Evolutionary conservation across 2,888 invertebrate genomes (phyloP).

Genomic region (Callosobruchus maculatus): DNA sequence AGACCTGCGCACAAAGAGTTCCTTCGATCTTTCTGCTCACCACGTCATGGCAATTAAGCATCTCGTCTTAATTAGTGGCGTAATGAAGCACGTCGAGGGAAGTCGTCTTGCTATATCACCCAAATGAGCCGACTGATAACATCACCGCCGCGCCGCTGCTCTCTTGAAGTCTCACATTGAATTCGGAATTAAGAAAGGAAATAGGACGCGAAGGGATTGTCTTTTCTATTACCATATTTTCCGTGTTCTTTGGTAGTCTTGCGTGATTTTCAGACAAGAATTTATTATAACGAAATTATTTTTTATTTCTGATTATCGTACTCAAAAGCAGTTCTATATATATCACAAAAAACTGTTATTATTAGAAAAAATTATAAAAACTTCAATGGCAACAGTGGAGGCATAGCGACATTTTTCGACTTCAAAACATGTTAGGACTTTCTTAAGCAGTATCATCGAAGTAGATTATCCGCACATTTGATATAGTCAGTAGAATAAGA

Average conservation of each 20-base stretch:
- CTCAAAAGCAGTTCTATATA: too few relatives aligned
- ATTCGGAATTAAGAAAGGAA: background rate
- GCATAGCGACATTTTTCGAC: too few relatives aligned
- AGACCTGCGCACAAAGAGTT: background rate
- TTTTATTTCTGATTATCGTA: too few relatives aligned
- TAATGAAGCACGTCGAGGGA: background rate
- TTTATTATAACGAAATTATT: too few relatives aligned
- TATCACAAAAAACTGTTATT: too few relatives aligned
- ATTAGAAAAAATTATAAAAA: too few relatives aligned
- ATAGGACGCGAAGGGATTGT: background rate
- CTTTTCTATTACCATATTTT: background rate
- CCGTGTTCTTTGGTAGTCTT: background rate
- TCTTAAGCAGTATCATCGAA: too few relatives aligned
- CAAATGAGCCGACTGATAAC: background rate
- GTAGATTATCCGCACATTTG: too few relatives aligned
- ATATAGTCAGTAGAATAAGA: too few relatives aligned
- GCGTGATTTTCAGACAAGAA: background rate
- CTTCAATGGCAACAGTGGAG: too few relatives aligned
- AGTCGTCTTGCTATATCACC: background rate
- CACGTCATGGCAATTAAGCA: background rate
- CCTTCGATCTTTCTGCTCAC: background rate
- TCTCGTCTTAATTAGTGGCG: background rate
- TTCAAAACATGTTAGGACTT: too few relatives aligned
- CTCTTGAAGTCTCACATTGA: background rate
- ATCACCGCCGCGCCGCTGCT: background rate